These are phyloP conservation scores for Genyomyrus donnyi DNA, from an alignment of 2,113 vertebrate genomes.

Conservation along the genomic window DNA sequence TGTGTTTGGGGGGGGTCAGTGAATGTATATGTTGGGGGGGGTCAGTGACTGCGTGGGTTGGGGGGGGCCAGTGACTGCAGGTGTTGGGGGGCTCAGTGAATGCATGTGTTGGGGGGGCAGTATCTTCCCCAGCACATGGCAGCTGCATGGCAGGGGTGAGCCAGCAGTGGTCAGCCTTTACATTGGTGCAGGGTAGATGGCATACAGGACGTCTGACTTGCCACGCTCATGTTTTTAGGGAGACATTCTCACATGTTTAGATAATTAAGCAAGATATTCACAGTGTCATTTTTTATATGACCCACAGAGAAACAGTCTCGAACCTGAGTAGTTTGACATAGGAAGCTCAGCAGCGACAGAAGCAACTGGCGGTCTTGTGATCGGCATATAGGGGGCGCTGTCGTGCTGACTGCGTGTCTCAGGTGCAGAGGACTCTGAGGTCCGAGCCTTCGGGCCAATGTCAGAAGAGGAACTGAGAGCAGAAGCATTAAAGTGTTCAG, in stretches of 20 bases:
- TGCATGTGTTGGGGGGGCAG: not conserved
- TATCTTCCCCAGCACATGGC: not conserved
- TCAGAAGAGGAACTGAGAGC: conserved; percentile 81
- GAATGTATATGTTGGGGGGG: not conserved
- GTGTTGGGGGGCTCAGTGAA: not conserved
- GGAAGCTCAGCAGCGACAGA: conserved; percentile 75
- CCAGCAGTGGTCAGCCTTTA: not conserved
- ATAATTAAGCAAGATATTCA: not conserved
- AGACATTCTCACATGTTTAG: not conserved
- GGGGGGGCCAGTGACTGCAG: too few species aligned
- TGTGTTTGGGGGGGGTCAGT: not conserved
- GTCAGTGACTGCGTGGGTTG: too few species aligned
- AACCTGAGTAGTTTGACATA: conserved; percentile 90
- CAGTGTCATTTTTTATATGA: not conserved
- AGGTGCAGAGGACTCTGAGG: conserved; percentile 66
- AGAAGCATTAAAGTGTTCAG: conserved; percentile 17
- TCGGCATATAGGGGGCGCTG: conserved; percentile 62
- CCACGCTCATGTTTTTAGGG: not conserved
- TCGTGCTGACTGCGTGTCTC: conserved; percentile 74
- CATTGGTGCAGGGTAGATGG: not conserved
- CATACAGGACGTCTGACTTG: not conserved
- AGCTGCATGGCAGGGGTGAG: not conserved
- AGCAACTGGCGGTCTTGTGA: conserved; percentile 69
- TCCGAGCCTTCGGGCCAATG: conserved; percentile 79
- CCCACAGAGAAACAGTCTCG: not conserved